Conservation (phyloP, 2,113 vertebrate species). For the Python bivittatus region DNA sequence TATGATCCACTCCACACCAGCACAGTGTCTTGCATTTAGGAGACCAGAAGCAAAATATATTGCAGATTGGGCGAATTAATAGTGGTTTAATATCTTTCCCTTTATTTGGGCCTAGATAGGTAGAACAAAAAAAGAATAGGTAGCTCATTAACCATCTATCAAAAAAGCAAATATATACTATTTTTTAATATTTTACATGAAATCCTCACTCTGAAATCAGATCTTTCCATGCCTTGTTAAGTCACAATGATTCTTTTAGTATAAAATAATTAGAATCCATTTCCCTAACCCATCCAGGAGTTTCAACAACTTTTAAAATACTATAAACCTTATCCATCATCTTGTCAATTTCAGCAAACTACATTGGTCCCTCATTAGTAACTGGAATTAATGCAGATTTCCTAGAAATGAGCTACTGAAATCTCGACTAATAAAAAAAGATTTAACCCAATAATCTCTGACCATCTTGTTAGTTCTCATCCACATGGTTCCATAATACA, state of each 20-base stretch:
- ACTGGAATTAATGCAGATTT: neutral
- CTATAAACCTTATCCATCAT: neutral
- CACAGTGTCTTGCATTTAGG: slow-evolving; percentile 72
- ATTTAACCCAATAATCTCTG: neutral
- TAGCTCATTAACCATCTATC: neutral
- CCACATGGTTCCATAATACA: neutral
- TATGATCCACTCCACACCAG: slow-evolving; percentile 76
- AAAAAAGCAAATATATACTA: neutral
- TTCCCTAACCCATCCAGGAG: neutral
- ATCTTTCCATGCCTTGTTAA: neutral
- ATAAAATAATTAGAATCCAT: neutral
- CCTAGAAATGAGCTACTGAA: neutral
- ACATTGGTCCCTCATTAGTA: neutral
- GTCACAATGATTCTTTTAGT: neutral
- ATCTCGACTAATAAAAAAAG: neutral
- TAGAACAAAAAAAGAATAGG: neutral
- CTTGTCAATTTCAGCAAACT: neutral
- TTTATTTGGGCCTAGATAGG: slow-evolving; percentile 69
- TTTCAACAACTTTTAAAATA: neutral
- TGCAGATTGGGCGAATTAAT: slow-evolving; percentile 78
- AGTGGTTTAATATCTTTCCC: slow-evolving; percentile 74
- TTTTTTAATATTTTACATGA: neutral
- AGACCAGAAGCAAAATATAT: slow-evolving; percentile 82
- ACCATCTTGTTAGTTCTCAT: neutral
- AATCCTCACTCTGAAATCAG: neutral